Base-by-base conservation (phyloP, 2,797 vertebrate species). In the Poecilia wingei region DNA sequence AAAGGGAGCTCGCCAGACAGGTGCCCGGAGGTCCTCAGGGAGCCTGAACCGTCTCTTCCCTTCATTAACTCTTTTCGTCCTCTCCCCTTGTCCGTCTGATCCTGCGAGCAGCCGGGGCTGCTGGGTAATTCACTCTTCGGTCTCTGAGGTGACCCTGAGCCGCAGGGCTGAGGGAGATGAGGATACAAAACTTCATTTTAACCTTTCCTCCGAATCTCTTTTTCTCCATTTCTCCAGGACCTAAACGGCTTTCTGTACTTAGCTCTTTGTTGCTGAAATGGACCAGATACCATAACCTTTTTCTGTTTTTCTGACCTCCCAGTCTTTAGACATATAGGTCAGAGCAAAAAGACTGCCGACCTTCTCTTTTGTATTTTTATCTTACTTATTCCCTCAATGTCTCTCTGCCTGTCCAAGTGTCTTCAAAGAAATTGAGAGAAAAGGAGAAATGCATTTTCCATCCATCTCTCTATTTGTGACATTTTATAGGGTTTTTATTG, bases 31-130 rank as follows among this genome's bases (percentile, higher is more conserved):
- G 90, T 87, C 93, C 93, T 88, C 86, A 0, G 75, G 94, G 92
- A 95, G 94, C 86, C 90, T 92, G 94, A 91, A 96, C 95, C 79
- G 85, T 94, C 94, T 95, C 93, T 94, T 94, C 94, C 93, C 93
- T 95, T 96, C 96, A 96, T 96, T 96, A 96, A 96, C 95, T 96
- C 91, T 89, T 87, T 89, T 93, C 91, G 94, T 95, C 93, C 93
- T 94, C 87, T 95, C 93, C 93, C 94, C 94, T 96, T 96, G 95
- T 96, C 94, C 88, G 88, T 89, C 91, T 94, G 93, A 94, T 95
- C 95, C 94, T 84, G 85, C 84, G 86, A 95, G 93, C 90, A 83
- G 90, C 91, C 74, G 77, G 91, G 94, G 94, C 94, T 95, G 93
- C 92, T 95, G 95, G 95, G 94, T 96, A 96, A 96, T 96, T 96